A percentile compares a stretch with the other conserved stretches of the same genome.
Conservation (phyloP, 2,113 vertebrate species). For the Paradoxurus hermaphroditus region DNA sequence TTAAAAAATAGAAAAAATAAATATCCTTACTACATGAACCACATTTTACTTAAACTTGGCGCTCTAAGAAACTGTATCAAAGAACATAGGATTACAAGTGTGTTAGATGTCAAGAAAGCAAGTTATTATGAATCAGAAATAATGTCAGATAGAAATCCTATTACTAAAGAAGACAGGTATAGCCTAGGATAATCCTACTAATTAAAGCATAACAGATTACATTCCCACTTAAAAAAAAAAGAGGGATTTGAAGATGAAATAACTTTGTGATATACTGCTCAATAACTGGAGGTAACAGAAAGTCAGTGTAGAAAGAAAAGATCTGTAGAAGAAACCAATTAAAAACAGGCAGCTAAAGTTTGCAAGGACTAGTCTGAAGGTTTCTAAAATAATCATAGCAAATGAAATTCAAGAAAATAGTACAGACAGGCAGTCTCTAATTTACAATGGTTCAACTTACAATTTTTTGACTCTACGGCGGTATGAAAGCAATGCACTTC, state of each 20-base stretch:
- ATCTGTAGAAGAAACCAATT: neutral
- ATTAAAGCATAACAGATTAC: slow-evolving; percentile 11
- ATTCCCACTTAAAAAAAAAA: neutral
- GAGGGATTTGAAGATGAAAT: neutral
- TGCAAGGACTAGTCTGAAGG: neutral
- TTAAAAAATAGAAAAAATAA: neutral
- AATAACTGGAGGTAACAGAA: neutral
- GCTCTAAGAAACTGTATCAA: neutral
- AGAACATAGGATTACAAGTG: neutral
- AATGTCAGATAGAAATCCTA: neutral
- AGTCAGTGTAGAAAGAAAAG: neutral
- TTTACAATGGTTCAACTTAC: neutral
- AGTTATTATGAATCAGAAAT: neutral
- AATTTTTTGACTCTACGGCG: neutral
- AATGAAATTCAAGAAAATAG: neutral
- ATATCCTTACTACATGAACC: neutral
- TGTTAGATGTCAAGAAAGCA: neutral
- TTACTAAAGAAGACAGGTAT: neutral
- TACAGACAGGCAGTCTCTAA: neutral
- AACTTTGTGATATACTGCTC: neutral
- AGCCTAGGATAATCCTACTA: neutral
- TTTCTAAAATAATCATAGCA: neutral
- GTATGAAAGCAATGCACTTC: neutral
- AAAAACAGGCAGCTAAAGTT: neutral
- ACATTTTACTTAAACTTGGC: slow-evolving; percentile 10